These are phyloP conservation scores for Alosa alosa DNA, from an alignment of 2,113 vertebrate genomes.

Conservation along the genomic window DNA sequence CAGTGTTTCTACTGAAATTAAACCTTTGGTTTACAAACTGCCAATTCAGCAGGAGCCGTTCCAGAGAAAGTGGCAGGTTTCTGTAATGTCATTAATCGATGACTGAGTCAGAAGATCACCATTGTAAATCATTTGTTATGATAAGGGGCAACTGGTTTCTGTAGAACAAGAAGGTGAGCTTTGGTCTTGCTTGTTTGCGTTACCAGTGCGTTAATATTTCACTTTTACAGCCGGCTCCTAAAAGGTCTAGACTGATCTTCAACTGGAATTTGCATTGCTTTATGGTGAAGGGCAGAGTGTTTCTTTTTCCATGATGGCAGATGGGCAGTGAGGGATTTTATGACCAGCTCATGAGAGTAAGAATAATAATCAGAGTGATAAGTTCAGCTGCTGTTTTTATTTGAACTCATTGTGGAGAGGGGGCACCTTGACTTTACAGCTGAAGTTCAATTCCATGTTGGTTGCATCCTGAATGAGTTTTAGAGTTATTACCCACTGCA, in stretches of 20 bases:
- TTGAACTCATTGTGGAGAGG: neutral
- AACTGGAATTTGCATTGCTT: constrained; percentile 12
- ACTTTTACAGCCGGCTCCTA: constrained; percentile 20
- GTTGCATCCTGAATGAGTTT: neutral
- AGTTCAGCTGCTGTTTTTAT: neutral
- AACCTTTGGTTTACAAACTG: neutral
- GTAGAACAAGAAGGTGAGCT: neutral
- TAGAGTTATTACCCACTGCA: neutral
- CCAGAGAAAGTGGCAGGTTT: neutral
- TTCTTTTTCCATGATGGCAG: neutral
- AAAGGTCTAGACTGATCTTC: neutral
- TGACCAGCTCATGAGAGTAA: neutral
- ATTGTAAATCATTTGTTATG: neutral
- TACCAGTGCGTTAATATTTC: constrained; percentile 17
- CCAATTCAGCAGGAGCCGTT: neutral
- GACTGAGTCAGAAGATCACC: neutral
- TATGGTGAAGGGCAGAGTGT: neutral
- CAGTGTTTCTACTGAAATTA: neutral
- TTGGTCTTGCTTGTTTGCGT: neutral
- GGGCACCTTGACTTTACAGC: neutral
- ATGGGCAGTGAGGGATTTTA: neutral
- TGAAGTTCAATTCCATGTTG: neutral
- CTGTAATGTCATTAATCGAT: neutral
- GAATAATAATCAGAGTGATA: neutral
- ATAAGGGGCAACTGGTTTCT: neutral